A percentile compares a stretch with the other conserved stretches of the same genome.
Evolutionary conservation across 1,140 invertebrate species (phyloP).

Genomic region (Sipha flava): DNA sequence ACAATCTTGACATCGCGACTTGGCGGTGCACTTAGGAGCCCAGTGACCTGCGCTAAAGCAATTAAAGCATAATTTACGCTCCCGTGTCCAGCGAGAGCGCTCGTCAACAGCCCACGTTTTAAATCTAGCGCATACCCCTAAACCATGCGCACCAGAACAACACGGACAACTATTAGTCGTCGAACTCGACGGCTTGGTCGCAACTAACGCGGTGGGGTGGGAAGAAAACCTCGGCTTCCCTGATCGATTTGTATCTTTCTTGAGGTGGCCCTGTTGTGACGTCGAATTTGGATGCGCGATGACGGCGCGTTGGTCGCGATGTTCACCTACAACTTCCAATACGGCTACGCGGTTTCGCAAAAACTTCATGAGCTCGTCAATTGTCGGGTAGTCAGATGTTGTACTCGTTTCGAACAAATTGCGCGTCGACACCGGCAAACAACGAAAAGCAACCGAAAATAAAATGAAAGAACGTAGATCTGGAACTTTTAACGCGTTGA

Average conservation of each 20-base stretch:
- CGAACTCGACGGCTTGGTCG: background rate
- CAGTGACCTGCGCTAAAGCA: background rate
- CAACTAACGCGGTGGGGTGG: too few relatives aligned
- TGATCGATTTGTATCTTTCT: background rate
- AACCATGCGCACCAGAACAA: too few relatives aligned
- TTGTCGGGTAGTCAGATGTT: too few relatives aligned
- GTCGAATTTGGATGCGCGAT: too few relatives aligned
- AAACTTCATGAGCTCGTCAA: background rate
- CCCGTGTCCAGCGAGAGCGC: background rate
- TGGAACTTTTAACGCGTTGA: too few relatives aligned
- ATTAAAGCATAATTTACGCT: background rate
- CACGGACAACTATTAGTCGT: background rate
- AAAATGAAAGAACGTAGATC: background rate
- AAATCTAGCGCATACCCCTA: background rate
- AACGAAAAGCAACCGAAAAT: background rate
- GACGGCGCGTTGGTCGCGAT: background rate
- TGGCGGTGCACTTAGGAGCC: too few relatives aligned
- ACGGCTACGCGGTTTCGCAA: background rate
- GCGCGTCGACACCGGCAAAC: background rate
- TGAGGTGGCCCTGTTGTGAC: background rate
- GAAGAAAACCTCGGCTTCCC: too few relatives aligned
- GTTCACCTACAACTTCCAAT: background rate
- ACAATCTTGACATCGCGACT: too few relatives aligned
- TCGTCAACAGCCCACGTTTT: background rate
- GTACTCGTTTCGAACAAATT: background rate